These are phyloP conservation scores for Crotophaga sulcirostris DNA, from an alignment of 2,113 vertebrate species.

Conservation along the genomic window DNA sequence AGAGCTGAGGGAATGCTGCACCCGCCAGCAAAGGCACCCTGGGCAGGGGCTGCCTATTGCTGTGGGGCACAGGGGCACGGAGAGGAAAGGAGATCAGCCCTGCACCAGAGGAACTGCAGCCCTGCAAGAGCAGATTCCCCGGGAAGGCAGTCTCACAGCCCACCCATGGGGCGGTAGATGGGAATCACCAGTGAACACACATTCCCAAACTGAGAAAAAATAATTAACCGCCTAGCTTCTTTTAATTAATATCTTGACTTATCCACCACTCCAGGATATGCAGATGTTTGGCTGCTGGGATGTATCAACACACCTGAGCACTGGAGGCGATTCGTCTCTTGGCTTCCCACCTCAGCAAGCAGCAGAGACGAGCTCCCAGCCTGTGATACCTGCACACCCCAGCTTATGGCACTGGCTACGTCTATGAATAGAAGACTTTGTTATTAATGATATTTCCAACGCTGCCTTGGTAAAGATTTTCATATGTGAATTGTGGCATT, in stretches of 20 bases:
- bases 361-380: neutral
- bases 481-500: neutral
- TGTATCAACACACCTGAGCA: slow-evolving; percentile 59
- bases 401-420: neutral
- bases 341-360: neutral
- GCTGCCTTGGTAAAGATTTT: neutral
- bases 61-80: rapidly evolving
- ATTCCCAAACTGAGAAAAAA: neutral
- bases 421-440: neutral
- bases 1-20: neutral
- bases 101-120: neutral
- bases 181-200: neutral
- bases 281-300: slow-evolving; percentile 49
- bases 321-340: slow-evolving; percentile 24
- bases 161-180: slow-evolving; percentile 10
- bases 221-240: slow-evolving; percentile 16
- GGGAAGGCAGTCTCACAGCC: slow-evolving; percentile 12
- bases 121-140: neutral
- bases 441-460: neutral
- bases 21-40: neutral
- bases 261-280: slow-evolving; percentile 30
- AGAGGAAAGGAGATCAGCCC: neutral
- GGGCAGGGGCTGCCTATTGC: neutral
- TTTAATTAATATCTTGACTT: slow-evolving; percentile 55
- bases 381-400: neutral